Percentiles rank a stretch among this genome's conserved stretches.
Evolutionary conservation across 2,113 vertebrate genomes (phyloP).

Genomic region (Calyptommatus sinebrachiatus): DNA sequence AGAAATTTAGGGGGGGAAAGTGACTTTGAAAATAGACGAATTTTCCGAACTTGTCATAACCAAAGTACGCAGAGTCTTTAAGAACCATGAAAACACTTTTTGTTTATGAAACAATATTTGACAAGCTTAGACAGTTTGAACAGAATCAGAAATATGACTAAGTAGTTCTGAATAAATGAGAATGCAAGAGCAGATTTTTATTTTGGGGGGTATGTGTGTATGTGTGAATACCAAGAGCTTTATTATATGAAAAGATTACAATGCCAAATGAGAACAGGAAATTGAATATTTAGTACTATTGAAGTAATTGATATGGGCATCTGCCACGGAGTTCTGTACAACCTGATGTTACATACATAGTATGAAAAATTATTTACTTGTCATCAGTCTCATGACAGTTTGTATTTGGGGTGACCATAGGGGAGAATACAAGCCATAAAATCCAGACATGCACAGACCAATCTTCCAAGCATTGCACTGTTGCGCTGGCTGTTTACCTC

Average conservation of each 20-base stretch:
- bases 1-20: constrained; percentile 45
- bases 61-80: constrained; percentile 57
- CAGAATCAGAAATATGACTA: constrained; percentile 41
- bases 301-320: constrained; percentile 44
- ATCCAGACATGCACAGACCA: constrained; percentile 10
- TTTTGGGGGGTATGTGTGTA: constrained; percentile 42
- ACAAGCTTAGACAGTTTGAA: constrained; percentile 48
- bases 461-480: constrained; percentile 9
- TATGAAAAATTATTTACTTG: constrained; percentile 67
- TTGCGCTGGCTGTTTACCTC: neutral
- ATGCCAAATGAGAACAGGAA: constrained; percentile 49
- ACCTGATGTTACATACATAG: constrained; percentile 55
- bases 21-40: constrained; percentile 48
- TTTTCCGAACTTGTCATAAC: constrained; percentile 41
- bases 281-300: constrained; percentile 54
- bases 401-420: constrained; percentile 51
- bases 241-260: constrained; percentile 42
- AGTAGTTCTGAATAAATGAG: constrained; percentile 45
- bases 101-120: constrained; percentile 58
- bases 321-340: constrained; percentile 51
- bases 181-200: constrained; percentile 37
- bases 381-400: constrained; percentile 54
- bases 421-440: constrained; percentile 34
- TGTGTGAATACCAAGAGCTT: constrained; percentile 49
- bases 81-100: constrained; percentile 55